These are phyloP conservation scores for Biston betularia DNA, from an alignment of 2,888 invertebrate species.

Conservation along the genomic window DNA sequence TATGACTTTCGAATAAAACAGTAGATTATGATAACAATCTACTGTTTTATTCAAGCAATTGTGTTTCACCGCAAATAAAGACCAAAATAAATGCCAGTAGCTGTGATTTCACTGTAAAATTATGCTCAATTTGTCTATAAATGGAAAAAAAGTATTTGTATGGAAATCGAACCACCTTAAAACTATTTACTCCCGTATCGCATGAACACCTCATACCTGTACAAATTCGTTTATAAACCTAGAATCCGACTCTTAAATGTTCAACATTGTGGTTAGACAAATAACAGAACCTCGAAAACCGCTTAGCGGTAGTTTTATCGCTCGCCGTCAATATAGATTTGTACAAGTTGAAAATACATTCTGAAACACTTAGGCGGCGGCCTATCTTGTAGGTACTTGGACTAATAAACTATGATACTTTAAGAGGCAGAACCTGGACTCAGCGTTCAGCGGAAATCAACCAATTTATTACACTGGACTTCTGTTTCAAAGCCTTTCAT, in stretches of 20 bases:
- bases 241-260: background rate
- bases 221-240: background rate
- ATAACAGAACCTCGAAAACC: constrained; percentile 6
- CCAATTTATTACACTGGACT: constrained; percentile 7
- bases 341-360: constrained; percentile 15
- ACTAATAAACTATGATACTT: constrained; percentile 20
- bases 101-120: no score
- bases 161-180: no score
- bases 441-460: constrained; percentile 1
- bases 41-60: no score
- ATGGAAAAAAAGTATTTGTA: no score
- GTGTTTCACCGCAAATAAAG: no score
- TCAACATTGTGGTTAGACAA: constrained; percentile 13
- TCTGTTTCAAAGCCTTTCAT: background rate
- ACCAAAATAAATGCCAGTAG: no score
- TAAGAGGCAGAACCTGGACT: background rate
- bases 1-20: no score
- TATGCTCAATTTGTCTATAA: no score
- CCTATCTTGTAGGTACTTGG: constrained; percentile 18
- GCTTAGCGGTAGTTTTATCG: constrained; percentile 6
- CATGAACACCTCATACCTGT: background rate
- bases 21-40: no score
- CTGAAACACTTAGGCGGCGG: constrained; percentile 14
- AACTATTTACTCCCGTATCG: background rate
- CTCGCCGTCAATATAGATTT: constrained; percentile 13